Conservation (phyloP, 2,113 vertebrate species). For the Erythrocebus patas region DNA sequence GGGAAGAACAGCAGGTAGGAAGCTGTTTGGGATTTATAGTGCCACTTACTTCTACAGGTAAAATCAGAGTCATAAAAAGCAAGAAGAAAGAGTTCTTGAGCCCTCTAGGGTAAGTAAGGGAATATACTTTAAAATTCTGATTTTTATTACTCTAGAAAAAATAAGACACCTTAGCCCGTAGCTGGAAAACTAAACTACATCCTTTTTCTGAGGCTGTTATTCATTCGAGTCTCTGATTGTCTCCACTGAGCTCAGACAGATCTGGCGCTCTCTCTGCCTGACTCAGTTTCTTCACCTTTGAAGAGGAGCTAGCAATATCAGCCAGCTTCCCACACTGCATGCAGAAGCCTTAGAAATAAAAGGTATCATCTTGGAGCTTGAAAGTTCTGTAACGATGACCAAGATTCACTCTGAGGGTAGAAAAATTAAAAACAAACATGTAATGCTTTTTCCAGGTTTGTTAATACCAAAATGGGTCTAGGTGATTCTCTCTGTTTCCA, state of each 20-base stretch:
- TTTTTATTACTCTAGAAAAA: conserved; percentile 1
- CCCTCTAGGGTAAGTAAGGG: neutral
- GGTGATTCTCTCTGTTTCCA: neutral
- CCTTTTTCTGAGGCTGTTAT: neutral
- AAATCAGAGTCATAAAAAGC: conserved; percentile 51
- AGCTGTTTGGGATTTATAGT: conserved; percentile 57
- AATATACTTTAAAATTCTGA: conserved; percentile 51
- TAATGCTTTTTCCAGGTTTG: neutral
- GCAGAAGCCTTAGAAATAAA: neutral
- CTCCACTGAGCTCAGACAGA: neutral
- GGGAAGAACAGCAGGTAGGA: conserved; percentile 52
- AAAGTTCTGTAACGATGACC: neutral
- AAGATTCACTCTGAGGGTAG: neutral
- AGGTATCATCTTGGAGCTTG: neutral
- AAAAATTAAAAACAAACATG: neutral
- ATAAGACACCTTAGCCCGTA: neutral
- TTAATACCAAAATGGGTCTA: neutral
- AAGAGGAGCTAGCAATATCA: neutral
- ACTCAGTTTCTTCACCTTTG: neutral
- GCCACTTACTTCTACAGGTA: conserved; percentile 38
- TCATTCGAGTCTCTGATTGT: neutral
- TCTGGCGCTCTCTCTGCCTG: neutral
- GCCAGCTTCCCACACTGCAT: fast-evolving
- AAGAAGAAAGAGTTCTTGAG: conserved; percentile 52
- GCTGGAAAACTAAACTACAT: neutral